A percentile compares a stretch with the other conserved stretches of the same genome.
phyloP scores from a whole-genome alignment of 2,888 invertebrate species.

The Aradus depressus region DNA sequence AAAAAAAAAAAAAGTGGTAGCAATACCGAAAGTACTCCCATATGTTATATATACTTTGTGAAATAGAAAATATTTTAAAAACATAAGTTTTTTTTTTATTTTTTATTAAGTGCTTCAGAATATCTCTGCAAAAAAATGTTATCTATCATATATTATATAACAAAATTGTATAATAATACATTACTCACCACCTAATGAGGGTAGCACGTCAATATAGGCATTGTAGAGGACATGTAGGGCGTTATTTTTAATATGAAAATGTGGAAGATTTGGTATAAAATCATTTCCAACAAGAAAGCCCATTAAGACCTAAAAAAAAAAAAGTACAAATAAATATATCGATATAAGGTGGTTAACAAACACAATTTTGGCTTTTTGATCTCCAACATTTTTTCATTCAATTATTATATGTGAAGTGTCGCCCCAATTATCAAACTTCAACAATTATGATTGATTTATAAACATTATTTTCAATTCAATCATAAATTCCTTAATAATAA shows the following conservation, averaged over 20 bases:
- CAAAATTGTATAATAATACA: not conserved
- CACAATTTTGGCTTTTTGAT: too few relatives aligned
- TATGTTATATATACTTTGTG: not conserved
- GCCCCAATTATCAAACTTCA: too few relatives aligned
- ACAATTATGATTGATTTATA: too few relatives aligned
- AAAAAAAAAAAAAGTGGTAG: too few relatives aligned
- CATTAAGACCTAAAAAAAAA: conserved; percentile 57
- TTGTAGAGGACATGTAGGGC: conserved; percentile 77
- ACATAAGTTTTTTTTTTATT: not conserved
- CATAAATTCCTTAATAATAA: too few relatives aligned
- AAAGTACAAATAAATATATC: conserved; percentile 9
- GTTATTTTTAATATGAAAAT: conserved; percentile 85
- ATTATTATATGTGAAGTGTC: too few relatives aligned
- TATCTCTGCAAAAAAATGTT: not conserved
- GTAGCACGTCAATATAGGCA: conserved; percentile 77
- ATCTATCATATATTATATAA: not conserved
- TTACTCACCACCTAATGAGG: conserved; percentile 65
- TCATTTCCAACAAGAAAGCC: conserved; percentile 96
- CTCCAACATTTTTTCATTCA: too few relatives aligned
- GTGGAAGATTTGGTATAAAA: conserved; percentile 91
- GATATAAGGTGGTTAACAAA: too few relatives aligned
- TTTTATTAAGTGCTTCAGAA: not conserved
- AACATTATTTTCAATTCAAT: too few relatives aligned
- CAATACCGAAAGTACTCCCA: not conserved
- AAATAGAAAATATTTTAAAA: not conserved